Base-by-base conservation (phyloP, 2,797 vertebrate species). In the Holocentrus rufus region DNA sequence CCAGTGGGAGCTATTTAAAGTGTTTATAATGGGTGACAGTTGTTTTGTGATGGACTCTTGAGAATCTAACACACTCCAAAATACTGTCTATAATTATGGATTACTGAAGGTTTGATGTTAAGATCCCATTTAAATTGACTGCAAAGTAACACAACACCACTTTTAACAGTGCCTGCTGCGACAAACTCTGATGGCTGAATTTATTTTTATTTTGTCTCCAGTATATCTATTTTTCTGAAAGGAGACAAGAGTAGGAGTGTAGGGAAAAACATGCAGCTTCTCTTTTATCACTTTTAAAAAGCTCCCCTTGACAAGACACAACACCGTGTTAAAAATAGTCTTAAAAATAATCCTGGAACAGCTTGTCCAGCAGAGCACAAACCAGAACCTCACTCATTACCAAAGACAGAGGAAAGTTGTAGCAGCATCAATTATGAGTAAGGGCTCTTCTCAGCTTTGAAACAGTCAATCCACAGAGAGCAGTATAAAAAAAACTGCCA, bases 371-470 rank as follows among this genome's bases (percentile, higher is more conserved):
- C 62, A 72, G 66, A 69, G 57, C 63, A 76, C 76, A 76, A 70
- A 63, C 62, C 69, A 44, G 11, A n/a, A 49, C 15, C 57, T 77
- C 42, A 54, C 72, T 88, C 79, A 70, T 81, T 74, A 74, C 69
- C 65, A 77, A 69, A 62, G 64, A 73, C 50, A 67, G 68, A 74
- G 50, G 30, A 36, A 42, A 23, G 74, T 53, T 72, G 65, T 65
- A 62, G 71, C 57, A 58, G 70, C 36, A 57, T 79, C 74, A 72
- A 78, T 85, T 80, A 85, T 76, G 70, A 80, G 75, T 61, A 65
- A 39, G 55, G 52, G 47, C 1, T 22, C 65, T 57, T 15, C 42
- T 44, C 42, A 69, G 69, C 57, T 23, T 61, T 50, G 71, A 85
- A 84, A 84, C 77, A 82, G 76, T 39, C 8, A 20, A 58, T 39